Percentiles rank a stretch among this genome's conserved stretches.
These are phyloP conservation scores for Dasyprocta punctata DNA, from an alignment of 2,113 vertebrate genomes.

Conservation along the genomic window DNA sequence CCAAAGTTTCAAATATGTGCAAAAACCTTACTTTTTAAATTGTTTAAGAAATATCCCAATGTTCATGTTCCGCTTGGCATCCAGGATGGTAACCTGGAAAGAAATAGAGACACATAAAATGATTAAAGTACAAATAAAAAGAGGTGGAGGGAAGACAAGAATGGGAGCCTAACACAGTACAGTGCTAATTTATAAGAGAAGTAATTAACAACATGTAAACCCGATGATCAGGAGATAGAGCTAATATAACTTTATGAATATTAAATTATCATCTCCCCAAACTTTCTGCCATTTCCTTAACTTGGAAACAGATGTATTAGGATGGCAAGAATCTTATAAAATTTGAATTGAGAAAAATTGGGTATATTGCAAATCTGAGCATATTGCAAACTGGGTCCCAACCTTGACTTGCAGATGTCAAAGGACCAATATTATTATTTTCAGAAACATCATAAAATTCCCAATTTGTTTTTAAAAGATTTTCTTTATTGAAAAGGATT, in stretches of 20 bases:
- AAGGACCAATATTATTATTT: constrained; percentile 7
- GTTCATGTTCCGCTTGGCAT: constrained; percentile 98
- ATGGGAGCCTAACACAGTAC: not conserved
- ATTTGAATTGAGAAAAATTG: not conserved
- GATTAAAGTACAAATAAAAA: constrained; percentile 47
- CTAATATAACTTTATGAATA: not conserved
- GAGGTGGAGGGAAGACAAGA: not conserved
- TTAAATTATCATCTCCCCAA: not conserved
- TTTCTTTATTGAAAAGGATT: constrained; percentile 5
- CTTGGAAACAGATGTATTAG: constrained; percentile 13
- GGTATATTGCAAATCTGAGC: not conserved
- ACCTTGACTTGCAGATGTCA: not conserved
- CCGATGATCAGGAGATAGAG: not conserved
- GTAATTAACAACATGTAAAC: not conserved
- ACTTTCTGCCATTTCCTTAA: not conserved
- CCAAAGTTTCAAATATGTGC: not conserved
- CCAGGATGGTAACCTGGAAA: constrained; percentile 93
- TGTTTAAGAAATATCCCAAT: constrained; percentile 98
- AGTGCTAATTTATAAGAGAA: not conserved
- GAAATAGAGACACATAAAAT: constrained; percentile 56
- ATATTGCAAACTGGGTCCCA: not conserved
- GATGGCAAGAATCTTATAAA: not conserved
- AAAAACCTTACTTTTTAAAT: constrained; percentile 95
- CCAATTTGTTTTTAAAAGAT: not conserved
- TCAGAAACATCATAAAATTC: constrained; percentile 5